Conservation (phyloP, 2,888 invertebrate genomes). For the Barypeithes pellucidus region DNA sequence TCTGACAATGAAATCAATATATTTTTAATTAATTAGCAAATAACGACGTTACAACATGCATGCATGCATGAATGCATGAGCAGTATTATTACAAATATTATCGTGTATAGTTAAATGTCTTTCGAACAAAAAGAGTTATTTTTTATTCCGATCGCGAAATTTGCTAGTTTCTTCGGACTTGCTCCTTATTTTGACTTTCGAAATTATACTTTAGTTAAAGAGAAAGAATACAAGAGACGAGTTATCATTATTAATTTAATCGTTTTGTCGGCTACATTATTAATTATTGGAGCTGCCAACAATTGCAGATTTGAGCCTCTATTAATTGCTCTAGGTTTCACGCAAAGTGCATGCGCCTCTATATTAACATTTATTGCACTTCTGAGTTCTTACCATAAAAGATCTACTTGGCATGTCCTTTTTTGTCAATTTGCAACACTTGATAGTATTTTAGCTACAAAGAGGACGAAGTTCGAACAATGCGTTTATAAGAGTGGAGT, state of each 20-base stretch:
- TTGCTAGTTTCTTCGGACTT: neutral
- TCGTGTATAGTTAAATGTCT: neutral
- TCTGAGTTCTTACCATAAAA: neutral
- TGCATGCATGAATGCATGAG: neutral
- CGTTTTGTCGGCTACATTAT: too few species aligned
- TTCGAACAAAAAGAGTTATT: neutral
- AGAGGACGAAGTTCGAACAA: neutral
- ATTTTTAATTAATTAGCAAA: neutral
- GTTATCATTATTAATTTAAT: neutral
- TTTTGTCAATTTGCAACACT: neutral
- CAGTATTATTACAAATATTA: neutral
- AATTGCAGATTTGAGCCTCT: too few species aligned
- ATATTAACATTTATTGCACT: neutral
- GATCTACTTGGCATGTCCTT: neutral
- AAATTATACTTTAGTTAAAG: neutral
- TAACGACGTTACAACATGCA: neutral
- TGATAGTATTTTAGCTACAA: neutral
- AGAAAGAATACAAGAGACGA: neutral
- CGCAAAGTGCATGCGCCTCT: neutral
- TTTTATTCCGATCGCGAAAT: neutral
- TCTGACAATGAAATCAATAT: too few species aligned
- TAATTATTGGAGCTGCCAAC: neutral
- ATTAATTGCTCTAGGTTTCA: neutral
- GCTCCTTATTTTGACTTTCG: neutral
- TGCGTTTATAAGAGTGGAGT: neutral